Conservation (phyloP, 1,140 invertebrate species). For the Eurosta solidaginis region DNA sequence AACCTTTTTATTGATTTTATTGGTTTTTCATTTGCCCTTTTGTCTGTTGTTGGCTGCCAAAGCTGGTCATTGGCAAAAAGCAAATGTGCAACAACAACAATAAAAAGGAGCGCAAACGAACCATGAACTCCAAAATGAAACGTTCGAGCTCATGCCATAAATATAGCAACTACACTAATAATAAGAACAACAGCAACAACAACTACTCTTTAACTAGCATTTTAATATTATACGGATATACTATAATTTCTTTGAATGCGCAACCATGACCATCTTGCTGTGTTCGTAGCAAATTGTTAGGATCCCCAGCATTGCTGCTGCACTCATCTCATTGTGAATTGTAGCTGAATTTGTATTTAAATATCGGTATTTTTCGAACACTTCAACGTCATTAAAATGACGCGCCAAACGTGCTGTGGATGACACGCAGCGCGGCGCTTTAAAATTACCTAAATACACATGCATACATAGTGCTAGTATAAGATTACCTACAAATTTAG, state of each 20-base stretch:
- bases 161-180: neutral
- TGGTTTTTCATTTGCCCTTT: conserved; percentile 18
- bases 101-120: neutral
- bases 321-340: neutral
- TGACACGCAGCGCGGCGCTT: conserved; percentile 6
- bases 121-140: conserved; percentile 21
- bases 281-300: neutral
- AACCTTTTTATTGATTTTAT: neutral
- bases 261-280: neutral
- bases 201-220: neutral
- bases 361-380: conserved; percentile 20
- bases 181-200: neutral
- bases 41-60: neutral
- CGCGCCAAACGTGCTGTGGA: conserved; percentile 6
- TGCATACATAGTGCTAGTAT: no score
- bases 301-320: neutral
- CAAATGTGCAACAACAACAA: neutral
- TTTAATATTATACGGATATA: neutral
- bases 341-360: conserved; percentile 7
- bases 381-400: conserved; percentile 24
- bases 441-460: conserved; percentile 10
- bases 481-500: no score
- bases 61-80: neutral
- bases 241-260: neutral
- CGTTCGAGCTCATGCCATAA: no score